Conservation (phyloP, 2,797 vertebrate genomes). For the Clarias laeviceps region DNA sequence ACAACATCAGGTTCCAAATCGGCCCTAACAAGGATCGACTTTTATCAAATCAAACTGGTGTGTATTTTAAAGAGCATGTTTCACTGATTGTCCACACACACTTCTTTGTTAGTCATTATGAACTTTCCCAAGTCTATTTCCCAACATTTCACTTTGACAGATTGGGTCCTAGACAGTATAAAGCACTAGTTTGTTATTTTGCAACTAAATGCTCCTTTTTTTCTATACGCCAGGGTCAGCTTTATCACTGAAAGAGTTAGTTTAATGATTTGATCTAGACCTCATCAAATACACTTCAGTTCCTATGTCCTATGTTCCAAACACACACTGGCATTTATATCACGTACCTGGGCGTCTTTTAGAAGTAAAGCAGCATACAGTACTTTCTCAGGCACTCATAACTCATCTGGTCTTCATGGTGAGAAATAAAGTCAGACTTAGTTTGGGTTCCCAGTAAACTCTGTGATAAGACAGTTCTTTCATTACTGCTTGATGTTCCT, state of each 20-base stretch:
- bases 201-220: background rate
- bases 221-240: background rate
- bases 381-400: background rate
- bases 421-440: background rate
- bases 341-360: background rate
- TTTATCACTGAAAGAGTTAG: background rate
- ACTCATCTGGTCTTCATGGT: background rate
- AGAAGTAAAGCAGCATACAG: background rate
- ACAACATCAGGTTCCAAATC: conserved; percentile 11
- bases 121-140: background rate
- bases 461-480: background rate
- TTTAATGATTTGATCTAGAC: background rate
- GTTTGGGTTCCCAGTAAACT: background rate
- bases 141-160: background rate
- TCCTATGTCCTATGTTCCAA: background rate
- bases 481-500: conserved; percentile 5
- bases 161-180: background rate
- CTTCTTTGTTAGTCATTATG: background rate
- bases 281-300: background rate
- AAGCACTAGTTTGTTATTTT: background rate
- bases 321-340: background rate
- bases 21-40: background rate
- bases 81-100: background rate
- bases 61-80: background rate
- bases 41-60: background rate